These are phyloP conservation scores for Chaenogobius annularis DNA, from an alignment of 2,113 vertebrate species.

Conservation along the genomic window DNA sequence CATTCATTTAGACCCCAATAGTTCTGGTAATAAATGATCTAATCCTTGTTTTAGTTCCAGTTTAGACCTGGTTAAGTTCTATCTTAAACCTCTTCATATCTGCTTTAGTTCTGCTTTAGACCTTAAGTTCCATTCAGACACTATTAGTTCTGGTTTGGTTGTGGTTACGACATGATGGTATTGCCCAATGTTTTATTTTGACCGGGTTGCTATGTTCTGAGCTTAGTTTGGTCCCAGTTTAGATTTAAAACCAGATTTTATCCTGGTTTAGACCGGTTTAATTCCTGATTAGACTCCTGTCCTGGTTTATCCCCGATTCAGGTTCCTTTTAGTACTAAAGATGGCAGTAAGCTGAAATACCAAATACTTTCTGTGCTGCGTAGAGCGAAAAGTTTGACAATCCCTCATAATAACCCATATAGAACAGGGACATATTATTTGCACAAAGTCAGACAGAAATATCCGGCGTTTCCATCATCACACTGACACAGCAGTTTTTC, in stretches of 20 bases:
- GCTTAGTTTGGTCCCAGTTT: not conserved
- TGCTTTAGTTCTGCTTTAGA: not conserved
- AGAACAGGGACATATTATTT: slow-evolving; percentile 21
- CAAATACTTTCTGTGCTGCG: not conserved
- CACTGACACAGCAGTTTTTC: slow-evolving; percentile 57
- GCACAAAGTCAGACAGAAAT: slow-evolving; percentile 34
- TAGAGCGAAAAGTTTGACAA: not conserved
- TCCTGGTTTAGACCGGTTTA: not conserved
- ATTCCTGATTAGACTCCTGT: not conserved
- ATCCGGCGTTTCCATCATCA: slow-evolving; percentile 16
- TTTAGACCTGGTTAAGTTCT: not conserved
- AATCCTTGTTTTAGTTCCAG: not conserved
- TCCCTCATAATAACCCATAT: not conserved
- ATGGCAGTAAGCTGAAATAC: not conserved
- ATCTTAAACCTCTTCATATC: not conserved
- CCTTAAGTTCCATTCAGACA: not conserved
- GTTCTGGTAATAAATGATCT: too few species aligned
- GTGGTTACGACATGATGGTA: not conserved
- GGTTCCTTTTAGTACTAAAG: not conserved
- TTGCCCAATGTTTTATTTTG: too few species aligned
- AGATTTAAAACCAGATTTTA: not conserved
- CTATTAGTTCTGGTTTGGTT: not conserved
- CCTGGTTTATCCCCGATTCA: not conserved
- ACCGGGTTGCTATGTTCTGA: not conserved
- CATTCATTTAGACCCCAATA: too few species aligned